Percentiles rank a stretch among this genome's conserved stretches.
These are phyloP conservation scores for Altica lythri DNA, from an alignment of 2,888 invertebrate genomes.

Conservation along the genomic window DNA sequence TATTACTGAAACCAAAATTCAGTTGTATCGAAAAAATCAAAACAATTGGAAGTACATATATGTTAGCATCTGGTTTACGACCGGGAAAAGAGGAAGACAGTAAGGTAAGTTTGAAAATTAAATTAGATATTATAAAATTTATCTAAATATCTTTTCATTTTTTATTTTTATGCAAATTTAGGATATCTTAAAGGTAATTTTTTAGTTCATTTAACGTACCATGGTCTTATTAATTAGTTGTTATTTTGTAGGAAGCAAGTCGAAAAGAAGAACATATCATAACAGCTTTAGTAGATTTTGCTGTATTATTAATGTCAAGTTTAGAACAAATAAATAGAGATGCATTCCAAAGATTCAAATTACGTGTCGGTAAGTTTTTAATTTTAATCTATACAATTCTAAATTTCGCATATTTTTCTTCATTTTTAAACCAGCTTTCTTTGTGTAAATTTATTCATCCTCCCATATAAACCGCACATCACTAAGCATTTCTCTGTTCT, in stretches of 20 bases:
- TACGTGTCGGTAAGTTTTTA: slow-evolving; percentile 79
- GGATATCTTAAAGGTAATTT: slow-evolving; percentile 44
- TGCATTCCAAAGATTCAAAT: slow-evolving; percentile 94
- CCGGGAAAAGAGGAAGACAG: slow-evolving; percentile 83
- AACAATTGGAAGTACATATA: slow-evolving; percentile 97
- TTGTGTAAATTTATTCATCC: too few species aligned
- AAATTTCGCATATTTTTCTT: too few species aligned
- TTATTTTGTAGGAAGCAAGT: slow-evolving; percentile 66
- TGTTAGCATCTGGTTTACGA: slow-evolving; percentile 92
- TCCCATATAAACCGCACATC: too few species aligned
- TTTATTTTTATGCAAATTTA: slow-evolving; percentile 14
- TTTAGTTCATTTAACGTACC: not conserved
- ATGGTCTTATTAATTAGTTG: not conserved
- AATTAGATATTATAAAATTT: not conserved
- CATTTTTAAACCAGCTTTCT: too few species aligned
- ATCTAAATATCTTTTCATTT: not conserved
- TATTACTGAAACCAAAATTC: slow-evolving; percentile 91
- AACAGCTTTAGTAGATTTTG: slow-evolving; percentile 91
- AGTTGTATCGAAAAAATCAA: slow-evolving; percentile 98
- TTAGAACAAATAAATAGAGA: slow-evolving; percentile 95
- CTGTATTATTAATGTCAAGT: slow-evolving; percentile 87
- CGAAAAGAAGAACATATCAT: slow-evolving; percentile 86
- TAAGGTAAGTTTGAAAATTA: slow-evolving; percentile 60
- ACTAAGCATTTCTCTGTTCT: too few species aligned
- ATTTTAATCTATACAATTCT: too few species aligned